phyloP scores from a whole-genome alignment of 2,797 vertebrate species.

The Micropoecilia bifurca region DNA sequence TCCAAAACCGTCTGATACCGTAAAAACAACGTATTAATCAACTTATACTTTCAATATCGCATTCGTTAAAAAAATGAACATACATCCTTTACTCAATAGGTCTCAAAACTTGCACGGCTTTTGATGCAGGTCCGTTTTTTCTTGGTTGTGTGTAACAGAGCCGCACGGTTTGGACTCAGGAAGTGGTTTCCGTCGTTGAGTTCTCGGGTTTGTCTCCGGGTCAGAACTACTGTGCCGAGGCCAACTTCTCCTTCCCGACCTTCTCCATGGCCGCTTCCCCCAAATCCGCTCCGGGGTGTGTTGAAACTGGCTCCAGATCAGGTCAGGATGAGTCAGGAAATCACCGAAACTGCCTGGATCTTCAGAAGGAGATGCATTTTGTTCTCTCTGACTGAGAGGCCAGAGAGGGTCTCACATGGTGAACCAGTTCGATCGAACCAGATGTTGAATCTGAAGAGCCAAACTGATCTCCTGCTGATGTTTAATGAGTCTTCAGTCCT shows the following conservation, averaged over 20 bases:
- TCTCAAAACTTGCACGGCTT: neutral
- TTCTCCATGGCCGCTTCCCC: slow-evolving; percentile 64
- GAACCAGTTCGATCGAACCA: neutral
- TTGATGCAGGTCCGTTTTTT: too few relatives aligned
- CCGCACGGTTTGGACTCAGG: slow-evolving; percentile 60
- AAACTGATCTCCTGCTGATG: neutral
- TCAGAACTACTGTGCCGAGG: slow-evolving; percentile 74
- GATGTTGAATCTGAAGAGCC: neutral
- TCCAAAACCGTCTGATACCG: neutral
- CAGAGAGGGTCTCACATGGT: neutral
- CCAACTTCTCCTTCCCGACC: slow-evolving; percentile 72
- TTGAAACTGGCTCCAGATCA: slow-evolving; percentile 47
- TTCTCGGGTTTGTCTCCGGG: slow-evolving; percentile 64
- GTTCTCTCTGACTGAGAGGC: neutral
- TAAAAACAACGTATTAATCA: neutral
- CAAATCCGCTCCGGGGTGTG: slow-evolving; percentile 57
- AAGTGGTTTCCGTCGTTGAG: slow-evolving; percentile 27
- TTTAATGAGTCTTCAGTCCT: neutral
- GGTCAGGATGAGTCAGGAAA: slow-evolving; percentile 27
- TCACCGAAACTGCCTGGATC: neutral
- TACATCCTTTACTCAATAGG: neutral
- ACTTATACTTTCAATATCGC: neutral
- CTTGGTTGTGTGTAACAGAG: slow-evolving; percentile 50
- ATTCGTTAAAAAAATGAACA: neutral
- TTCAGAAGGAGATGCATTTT: neutral